phyloP scores from a whole-genome alignment of 2,113 vertebrate species.

The Nestor notabilis region DNA sequence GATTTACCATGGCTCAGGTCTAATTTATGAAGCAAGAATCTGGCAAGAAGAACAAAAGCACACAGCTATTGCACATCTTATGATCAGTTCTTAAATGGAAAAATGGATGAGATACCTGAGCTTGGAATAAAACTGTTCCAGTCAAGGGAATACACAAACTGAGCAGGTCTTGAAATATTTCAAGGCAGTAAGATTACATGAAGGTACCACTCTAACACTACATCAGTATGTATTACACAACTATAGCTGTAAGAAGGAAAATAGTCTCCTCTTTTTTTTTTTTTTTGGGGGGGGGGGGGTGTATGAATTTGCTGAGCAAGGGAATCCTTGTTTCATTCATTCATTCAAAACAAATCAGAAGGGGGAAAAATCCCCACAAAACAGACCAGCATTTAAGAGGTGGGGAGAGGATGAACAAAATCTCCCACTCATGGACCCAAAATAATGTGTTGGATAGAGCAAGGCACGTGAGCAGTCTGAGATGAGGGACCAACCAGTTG shows the following conservation, averaged over 20 bases:
- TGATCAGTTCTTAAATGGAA: constrained; percentile 41
- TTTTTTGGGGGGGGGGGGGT: background rate
- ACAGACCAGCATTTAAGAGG: background rate
- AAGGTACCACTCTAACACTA: background rate
- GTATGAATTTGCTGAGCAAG: background rate
- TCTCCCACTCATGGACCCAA: background rate
- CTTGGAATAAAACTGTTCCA: background rate
- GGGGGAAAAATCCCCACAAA: background rate
- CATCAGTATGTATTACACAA: background rate
- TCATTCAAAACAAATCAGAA: background rate
- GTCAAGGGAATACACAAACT: background rate
- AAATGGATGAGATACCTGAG: constrained; percentile 36
- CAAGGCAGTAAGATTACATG: background rate
- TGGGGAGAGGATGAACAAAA: background rate
- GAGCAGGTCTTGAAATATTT: background rate
- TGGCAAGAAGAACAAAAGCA: constrained; percentile 29
- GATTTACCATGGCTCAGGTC: background rate
- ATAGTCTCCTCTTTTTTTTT: background rate
- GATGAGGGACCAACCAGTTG: background rate
- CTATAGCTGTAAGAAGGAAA: background rate
- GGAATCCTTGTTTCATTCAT: background rate
- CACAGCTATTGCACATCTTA: background rate
- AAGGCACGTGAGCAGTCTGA: background rate
- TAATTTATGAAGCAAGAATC: constrained; percentile 35
- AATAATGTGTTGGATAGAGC: background rate